Conservation (phyloP, 2,888 invertebrate genomes). For the Sarcophaga caerulescens region DNA sequence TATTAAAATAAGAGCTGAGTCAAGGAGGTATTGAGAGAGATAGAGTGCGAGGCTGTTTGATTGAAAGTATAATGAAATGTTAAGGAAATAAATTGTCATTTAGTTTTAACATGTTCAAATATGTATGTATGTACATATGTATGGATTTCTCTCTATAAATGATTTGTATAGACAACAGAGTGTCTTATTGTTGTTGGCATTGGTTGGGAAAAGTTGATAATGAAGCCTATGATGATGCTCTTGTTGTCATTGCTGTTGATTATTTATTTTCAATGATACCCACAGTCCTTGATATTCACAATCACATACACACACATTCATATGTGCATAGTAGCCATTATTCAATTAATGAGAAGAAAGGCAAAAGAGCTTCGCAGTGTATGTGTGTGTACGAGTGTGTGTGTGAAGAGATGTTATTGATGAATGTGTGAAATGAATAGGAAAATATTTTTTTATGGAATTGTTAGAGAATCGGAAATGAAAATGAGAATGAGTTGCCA, state of each 20-base stretch:
- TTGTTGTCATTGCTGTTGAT: not conserved
- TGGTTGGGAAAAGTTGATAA: not conserved
- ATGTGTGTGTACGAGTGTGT: too few species aligned
- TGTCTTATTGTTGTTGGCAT: constrained; percentile 10
- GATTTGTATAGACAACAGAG: constrained; percentile 1
- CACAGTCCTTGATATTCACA: not conserved
- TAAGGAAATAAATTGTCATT: constrained; percentile 17
- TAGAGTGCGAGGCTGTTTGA: too few species aligned
- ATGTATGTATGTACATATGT: not conserved
- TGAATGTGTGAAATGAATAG: not conserved
- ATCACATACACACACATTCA: not conserved
- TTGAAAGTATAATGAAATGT: too few species aligned
- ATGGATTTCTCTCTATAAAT: not conserved
- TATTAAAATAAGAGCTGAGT: not conserved
- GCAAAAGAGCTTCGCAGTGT: too few species aligned
- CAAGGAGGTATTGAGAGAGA: too few species aligned
- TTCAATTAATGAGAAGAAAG: constrained; percentile 32
- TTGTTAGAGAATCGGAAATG: constrained; percentile 42
- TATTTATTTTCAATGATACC: constrained; percentile 26
- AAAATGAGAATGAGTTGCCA: constrained; percentile 32
- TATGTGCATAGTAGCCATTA: constrained; percentile 33
- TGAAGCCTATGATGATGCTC: constrained; percentile 10
- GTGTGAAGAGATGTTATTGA: too few species aligned
- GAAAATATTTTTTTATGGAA: constrained; percentile 12
- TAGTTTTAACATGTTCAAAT: constrained; percentile 4